phyloP scores from a whole-genome alignment of 2,888 invertebrate genomes.

The Acronicta psi region DNA sequence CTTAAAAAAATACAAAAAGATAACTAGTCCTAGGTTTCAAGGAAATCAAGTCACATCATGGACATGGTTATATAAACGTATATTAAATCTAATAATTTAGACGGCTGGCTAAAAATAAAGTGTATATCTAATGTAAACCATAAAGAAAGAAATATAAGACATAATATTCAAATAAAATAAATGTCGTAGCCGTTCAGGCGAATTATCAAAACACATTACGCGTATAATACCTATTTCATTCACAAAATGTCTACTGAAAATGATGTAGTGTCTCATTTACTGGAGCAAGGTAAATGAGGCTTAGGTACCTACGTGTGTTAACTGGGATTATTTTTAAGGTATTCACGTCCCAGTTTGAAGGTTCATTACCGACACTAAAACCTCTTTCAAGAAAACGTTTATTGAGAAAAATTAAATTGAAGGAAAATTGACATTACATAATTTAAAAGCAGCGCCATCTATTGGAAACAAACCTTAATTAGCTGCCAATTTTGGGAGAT shows the following conservation, averaged over 20 bases:
- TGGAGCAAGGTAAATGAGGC: conserved; percentile 38
- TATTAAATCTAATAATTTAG: not conserved
- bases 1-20: no score
- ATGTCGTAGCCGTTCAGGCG: conserved; percentile 25
- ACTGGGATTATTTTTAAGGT: conserved; percentile 56
- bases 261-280: conserved; percentile 50
- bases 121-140: conserved; percentile 1
- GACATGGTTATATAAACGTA: not conserved
- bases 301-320: conserved; percentile 49
- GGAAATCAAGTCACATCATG: no score
- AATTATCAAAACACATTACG: conserved; percentile 49
- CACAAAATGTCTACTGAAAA: conserved; percentile 40
- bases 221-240: conserved; percentile 41
- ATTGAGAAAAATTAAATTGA: conserved; percentile 25
- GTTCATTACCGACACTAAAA: conserved; percentile 47
- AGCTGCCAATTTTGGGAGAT: not conserved
- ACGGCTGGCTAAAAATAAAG: not conserved
- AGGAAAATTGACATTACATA: conserved; percentile 2
- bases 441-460: conserved; percentile 29
- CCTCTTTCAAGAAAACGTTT: conserved; percentile 31
- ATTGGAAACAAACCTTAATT: conserved; percentile 1
- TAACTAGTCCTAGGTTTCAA: no score
- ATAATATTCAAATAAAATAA: conserved; percentile 32
- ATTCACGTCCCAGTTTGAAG: conserved; percentile 50
- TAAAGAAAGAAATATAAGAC: conserved; percentile 26